Percentiles rank a stretch among this genome's conserved stretches.
These are phyloP conservation scores for Marcusenius ussheri DNA, from an alignment of 2,113 vertebrate species.

Conservation along the genomic window DNA sequence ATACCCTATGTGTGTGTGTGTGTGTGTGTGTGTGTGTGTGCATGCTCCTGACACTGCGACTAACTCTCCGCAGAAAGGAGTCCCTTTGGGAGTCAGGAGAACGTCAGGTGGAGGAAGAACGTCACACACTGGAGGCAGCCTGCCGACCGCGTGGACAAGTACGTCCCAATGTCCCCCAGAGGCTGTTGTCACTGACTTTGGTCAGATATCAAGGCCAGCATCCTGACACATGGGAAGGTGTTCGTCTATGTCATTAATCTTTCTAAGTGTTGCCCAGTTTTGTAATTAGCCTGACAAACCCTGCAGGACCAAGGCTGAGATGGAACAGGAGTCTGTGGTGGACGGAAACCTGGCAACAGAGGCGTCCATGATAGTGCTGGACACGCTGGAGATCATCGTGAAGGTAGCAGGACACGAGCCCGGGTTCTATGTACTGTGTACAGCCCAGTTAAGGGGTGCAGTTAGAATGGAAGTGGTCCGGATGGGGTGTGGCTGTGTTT, in stretches of 20 bases:
- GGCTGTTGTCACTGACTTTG: not conserved
- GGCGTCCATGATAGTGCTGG: slow-evolving; percentile 74
- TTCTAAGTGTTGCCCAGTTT: not conserved
- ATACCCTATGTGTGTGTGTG: not conserved
- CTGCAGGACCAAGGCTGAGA: slow-evolving; percentile 72
- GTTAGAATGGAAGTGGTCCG: not conserved
- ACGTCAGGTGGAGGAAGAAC: slow-evolving; percentile 84
- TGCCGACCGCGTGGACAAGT: slow-evolving; percentile 82
- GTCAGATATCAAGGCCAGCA: not conserved
- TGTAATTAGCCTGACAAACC: not conserved
- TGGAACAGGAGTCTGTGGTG: slow-evolving; percentile 80
- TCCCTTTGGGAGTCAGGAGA: slow-evolving; percentile 78
- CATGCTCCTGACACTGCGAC: too few species aligned
- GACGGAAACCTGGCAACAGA: slow-evolving; percentile 84
- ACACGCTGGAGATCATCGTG: slow-evolving; percentile 80
- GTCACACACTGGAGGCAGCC: slow-evolving; percentile 81
- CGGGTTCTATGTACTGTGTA: not conserved
- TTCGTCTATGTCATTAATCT: not conserved
- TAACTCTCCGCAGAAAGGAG: slow-evolving; percentile 64
- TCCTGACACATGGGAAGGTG: not conserved
- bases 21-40: not conserved
- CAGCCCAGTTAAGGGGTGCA: not conserved
- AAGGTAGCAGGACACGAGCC: slow-evolving; percentile 58
- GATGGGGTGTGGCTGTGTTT: not conserved
- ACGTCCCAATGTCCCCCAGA: slow-evolving; percentile 28